phyloP scores from a whole-genome alignment of 2,113 vertebrate genomes.

The Corythaixoides concolor region DNA sequence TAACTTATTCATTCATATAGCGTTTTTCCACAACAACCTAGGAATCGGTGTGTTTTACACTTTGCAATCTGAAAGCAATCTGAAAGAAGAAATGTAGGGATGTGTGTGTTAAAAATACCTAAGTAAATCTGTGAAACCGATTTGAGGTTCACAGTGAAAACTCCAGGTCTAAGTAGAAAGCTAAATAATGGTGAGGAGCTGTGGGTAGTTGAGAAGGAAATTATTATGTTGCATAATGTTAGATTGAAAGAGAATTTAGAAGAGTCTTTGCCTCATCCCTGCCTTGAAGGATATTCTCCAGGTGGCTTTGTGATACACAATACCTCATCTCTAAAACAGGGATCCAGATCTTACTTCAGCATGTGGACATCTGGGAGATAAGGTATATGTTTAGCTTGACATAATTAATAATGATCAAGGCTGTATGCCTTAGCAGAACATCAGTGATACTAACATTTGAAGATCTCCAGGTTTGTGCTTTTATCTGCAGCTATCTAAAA shows the following conservation, averaged over 20 bases:
- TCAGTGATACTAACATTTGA: neutral
- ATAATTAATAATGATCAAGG: neutral
- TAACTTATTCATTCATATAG: constrained; percentile 62
- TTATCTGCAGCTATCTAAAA: neutral
- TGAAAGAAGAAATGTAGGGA: neutral
- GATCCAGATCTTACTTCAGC: neutral
- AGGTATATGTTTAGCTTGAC: neutral
- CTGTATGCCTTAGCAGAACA: neutral
- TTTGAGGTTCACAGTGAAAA: neutral
- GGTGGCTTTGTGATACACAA: neutral
- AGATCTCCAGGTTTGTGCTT: neutral
- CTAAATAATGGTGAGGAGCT: neutral
- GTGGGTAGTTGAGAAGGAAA: neutral
- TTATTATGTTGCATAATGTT: neutral
- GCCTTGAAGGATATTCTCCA: neutral
- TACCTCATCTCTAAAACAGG: neutral
- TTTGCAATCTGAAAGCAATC: constrained; percentile 48
- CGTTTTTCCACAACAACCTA: constrained; percentile 43
- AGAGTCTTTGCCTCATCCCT: neutral
- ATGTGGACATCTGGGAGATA: neutral
- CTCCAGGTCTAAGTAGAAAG: neutral
- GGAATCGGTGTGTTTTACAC: constrained; percentile 41
- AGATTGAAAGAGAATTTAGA: neutral
- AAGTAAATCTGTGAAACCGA: neutral
- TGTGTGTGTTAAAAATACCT: neutral